Evolutionary conservation across 2,113 vertebrate genomes (phyloP).

Genomic region (Nannospalax galili): DNA sequence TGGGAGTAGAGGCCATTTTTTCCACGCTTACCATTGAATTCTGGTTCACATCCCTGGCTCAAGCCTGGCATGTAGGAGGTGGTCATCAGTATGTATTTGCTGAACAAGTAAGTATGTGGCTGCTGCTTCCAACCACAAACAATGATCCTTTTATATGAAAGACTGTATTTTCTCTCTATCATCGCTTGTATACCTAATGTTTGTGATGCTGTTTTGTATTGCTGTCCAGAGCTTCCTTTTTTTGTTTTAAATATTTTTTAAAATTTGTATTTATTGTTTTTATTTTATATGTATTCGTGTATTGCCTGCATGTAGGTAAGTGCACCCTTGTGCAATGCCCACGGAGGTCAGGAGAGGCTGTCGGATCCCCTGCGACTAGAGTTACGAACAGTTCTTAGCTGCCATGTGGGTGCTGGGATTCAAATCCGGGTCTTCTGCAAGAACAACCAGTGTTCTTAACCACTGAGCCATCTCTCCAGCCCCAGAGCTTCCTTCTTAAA

Average conservation of each 20-base stretch:
- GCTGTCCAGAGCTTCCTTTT: background rate
- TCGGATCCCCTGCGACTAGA: no score
- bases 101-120: conserved; percentile 18
- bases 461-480: no score
- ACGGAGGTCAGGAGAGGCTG: no score
- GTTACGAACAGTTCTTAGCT: no score
- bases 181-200: background rate
- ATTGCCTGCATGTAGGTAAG: no score
- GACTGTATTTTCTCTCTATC: conserved; percentile 42
- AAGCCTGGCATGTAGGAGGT: background rate
- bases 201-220: conserved; percentile 36
- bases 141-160: background rate
- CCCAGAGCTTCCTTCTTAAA: background rate
- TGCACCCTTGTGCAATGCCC: no score
- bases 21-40: background rate
- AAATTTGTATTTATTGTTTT: no score
- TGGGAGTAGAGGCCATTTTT: background rate
- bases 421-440: no score
- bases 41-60: background rate
- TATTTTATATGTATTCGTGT: no score
- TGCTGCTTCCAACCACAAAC: conserved; percentile 13
- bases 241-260: no score
- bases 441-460: no score
- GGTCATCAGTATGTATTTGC: background rate
- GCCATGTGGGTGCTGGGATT: no score